A percentile compares a stretch with the other conserved stretches of the same genome.
phyloP scores from a whole-genome alignment of 2,797 vertebrate genomes.

The Erpetoichthys calabaricus region DNA sequence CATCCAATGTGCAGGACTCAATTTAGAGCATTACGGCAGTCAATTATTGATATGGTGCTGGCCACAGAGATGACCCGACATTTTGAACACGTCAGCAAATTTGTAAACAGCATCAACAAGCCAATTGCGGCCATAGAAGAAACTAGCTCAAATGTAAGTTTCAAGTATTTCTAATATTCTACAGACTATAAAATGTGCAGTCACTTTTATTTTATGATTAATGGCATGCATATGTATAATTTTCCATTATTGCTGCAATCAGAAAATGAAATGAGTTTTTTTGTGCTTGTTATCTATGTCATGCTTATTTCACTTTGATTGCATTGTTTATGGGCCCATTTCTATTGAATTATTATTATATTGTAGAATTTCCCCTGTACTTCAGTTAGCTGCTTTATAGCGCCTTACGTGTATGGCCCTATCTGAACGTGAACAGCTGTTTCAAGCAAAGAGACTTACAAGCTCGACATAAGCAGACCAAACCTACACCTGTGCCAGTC shows the following conservation, averaged over 20 bases:
- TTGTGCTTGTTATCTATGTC: neutral
- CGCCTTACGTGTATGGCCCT: too few species aligned
- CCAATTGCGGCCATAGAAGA: conserved; percentile 41
- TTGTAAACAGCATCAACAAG: conserved; percentile 66
- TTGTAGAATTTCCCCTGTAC: too few species aligned
- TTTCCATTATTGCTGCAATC: neutral
- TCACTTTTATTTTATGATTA: neutral
- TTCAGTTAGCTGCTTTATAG: too few species aligned
- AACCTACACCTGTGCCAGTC: too few species aligned
- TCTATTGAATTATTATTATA: too few species aligned
- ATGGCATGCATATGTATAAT: neutral
- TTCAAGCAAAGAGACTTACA: too few species aligned
- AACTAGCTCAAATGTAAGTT: conserved; percentile 24
- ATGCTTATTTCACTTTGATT: too few species aligned
- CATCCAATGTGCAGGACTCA: conserved; percentile 36
- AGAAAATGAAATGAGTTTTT: neutral
- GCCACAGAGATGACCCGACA: conserved; percentile 67
- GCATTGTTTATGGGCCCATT: too few species aligned
- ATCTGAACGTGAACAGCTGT: too few species aligned
- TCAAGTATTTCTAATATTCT: neutral
- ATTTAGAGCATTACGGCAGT: conserved; percentile 55
- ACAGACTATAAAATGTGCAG: neutral
- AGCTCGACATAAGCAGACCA: too few species aligned
- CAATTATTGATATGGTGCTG: conserved; percentile 66
- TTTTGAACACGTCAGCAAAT: conserved; percentile 65